phyloP scores from a whole-genome alignment of 53 echinoderm and acorn worm species.

The Temnopleurus reevesii region DNA sequence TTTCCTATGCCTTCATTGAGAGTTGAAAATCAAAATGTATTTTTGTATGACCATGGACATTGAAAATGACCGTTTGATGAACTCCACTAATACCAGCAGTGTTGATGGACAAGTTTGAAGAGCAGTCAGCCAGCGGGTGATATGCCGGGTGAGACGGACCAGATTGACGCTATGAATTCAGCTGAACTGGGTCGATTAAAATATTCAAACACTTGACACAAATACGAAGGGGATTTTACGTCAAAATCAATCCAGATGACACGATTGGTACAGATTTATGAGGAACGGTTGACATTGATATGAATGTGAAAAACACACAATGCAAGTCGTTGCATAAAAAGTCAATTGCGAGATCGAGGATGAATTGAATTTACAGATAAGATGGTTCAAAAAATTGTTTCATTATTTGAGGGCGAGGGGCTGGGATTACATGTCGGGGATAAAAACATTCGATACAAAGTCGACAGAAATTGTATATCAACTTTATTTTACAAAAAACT shows the following conservation, averaged over 20 bases:
- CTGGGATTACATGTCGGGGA: too few relatives aligned
- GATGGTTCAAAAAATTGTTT: too few relatives aligned
- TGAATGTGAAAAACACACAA: neutral
- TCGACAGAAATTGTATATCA: too few relatives aligned
- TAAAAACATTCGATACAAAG: too few relatives aligned
- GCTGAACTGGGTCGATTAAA: slow-evolving; percentile 22
- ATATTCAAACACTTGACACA: slow-evolving; percentile 6
- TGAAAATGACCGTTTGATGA: neutral
- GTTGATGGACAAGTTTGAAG: slow-evolving; percentile 14
- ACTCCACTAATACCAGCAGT: neutral
- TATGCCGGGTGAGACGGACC: neutral
- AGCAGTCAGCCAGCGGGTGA: slow-evolving; percentile 18
- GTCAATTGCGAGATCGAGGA: too few relatives aligned
- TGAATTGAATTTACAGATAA: too few relatives aligned
- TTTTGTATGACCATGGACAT: neutral
- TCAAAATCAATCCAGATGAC: slow-evolving; percentile 27
- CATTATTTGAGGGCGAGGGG: too few relatives aligned
- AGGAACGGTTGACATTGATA: slow-evolving; percentile 1
- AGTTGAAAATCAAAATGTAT: too few relatives aligned
- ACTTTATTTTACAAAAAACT: too few relatives aligned
- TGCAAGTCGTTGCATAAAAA: too few relatives aligned
- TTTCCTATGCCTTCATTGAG: neutral
- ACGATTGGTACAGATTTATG: neutral
- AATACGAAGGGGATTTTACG: neutral
- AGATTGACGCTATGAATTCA: slow-evolving; percentile 11